Evolutionary conservation across 2,888 invertebrate species (phyloP).

Genomic region (Xylocampa areola): DNA sequence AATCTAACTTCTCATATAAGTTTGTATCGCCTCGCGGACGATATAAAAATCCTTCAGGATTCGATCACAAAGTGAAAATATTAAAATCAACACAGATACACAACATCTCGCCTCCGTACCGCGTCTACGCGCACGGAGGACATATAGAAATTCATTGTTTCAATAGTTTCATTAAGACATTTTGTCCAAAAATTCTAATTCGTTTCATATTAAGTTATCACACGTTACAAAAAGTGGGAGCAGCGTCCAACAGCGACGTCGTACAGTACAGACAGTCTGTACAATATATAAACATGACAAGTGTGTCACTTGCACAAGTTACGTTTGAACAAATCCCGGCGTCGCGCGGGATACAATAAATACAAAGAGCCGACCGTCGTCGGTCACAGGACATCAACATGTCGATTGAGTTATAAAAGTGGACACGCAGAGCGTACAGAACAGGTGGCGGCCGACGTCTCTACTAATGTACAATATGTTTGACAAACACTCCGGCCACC

Average conservation of each 20-base stretch:
- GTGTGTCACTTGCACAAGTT: slow-evolving; percentile 24
- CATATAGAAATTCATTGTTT: slow-evolving; percentile 55
- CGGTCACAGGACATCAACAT: neutral
- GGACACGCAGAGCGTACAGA: slow-evolving; percentile 1
- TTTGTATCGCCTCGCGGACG: slow-evolving; percentile 36
- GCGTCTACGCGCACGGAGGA: slow-evolving; percentile 31
- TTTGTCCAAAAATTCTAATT: slow-evolving; percentile 54
- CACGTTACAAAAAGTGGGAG: slow-evolving; percentile 57
- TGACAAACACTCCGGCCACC: slow-evolving; percentile 13
- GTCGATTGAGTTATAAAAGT: neutral
- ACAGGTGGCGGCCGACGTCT: slow-evolving; percentile 7
- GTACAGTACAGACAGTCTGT: slow-evolving; percentile 39
- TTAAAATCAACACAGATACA: slow-evolving; percentile 51
- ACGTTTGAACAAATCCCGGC: slow-evolving; percentile 14
- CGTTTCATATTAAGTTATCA: slow-evolving; percentile 62
- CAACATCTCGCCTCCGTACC: slow-evolving; percentile 43
- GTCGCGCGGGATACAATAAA: slow-evolving; percentile 14
- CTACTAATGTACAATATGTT: slow-evolving; percentile 3
- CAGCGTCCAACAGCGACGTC: slow-evolving; percentile 39
- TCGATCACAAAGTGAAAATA: slow-evolving; percentile 52
- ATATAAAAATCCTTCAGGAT: slow-evolving; percentile 36
- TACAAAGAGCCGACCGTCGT: slow-evolving; percentile 15
- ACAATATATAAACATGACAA: slow-evolving; percentile 26
- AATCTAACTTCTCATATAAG: slow-evolving; percentile 44
- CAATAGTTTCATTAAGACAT: slow-evolving; percentile 43